Evolutionary conservation across 2,888 invertebrate genomes (phyloP).

Genomic region (Sarcophaga variegata): DNA sequence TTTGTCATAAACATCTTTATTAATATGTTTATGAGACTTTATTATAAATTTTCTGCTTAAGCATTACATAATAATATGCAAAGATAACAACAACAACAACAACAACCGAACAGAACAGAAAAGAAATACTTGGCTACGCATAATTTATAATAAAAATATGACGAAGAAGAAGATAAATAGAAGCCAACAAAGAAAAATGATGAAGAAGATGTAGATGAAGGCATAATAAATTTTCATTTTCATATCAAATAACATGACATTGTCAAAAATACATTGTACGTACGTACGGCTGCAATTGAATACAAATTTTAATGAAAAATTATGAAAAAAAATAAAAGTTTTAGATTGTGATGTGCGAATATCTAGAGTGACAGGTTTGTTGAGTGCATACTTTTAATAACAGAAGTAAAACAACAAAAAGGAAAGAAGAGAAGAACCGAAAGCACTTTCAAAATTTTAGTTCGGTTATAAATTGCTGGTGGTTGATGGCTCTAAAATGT

Average conservation of each 20-base stretch:
- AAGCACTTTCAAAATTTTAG: too few species aligned
- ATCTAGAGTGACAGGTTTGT: too few species aligned
- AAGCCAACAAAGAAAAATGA: neutral
- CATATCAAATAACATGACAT: conserved; percentile 36
- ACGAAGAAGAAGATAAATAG: neutral
- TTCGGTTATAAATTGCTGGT: too few species aligned
- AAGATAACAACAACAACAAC: conserved; percentile 21
- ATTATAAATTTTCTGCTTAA: conserved; percentile 27
- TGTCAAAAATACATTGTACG: too few species aligned
- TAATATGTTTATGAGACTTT: neutral
- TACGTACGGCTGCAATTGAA: too few species aligned
- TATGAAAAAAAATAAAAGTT: too few species aligned
- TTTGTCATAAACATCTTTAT: conserved; percentile 23
- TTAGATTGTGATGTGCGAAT: too few species aligned
- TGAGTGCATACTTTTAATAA: too few species aligned
- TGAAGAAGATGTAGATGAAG: conserved; percentile 2
- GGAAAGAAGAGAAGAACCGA: too few species aligned
- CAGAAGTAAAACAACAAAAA: too few species aligned
- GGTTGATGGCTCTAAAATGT: too few species aligned
- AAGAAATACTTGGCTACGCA: conserved; percentile 44
- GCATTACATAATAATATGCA: neutral
- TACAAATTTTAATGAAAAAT: too few species aligned
- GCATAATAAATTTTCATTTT: conserved; percentile 51
- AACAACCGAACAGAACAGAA: neutral
- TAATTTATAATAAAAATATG: conserved; percentile 46